Conservation (phyloP, 2,113 vertebrate species). For the Upupa epops region DNA sequence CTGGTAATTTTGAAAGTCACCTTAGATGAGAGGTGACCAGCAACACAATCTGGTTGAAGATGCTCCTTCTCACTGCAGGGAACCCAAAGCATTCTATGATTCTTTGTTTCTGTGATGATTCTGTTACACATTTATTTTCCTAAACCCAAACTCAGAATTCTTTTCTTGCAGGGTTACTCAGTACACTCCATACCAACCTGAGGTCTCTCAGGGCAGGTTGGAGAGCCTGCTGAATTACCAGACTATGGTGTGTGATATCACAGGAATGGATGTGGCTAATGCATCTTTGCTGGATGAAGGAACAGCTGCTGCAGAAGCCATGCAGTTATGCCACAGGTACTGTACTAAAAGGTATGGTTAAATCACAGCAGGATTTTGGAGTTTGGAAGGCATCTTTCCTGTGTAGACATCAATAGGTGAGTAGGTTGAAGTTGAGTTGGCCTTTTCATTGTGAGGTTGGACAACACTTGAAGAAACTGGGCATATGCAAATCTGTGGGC, state of each 20-base stretch:
- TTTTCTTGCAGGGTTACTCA: slow-evolving; percentile 88
- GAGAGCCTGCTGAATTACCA: slow-evolving; percentile 97
- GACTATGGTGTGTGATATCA: slow-evolving; percentile 97
- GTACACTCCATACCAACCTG: slow-evolving; percentile 97
- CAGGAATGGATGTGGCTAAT: slow-evolving; percentile 91
- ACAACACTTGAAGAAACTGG: not conserved
- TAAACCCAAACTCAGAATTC: not conserved
- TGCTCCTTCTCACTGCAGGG: too few species aligned
- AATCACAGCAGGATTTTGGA: not conserved
- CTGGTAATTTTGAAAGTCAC: too few species aligned
- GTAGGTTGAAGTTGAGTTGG: not conserved
- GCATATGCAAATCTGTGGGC: too few species aligned
- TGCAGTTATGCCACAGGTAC: slow-evolving; percentile 97
- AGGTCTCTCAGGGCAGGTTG: slow-evolving; percentile 94
- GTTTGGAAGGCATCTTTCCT: not conserved
- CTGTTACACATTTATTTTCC: not conserved
- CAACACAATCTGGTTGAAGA: too few species aligned
- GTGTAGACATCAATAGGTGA: not conserved
- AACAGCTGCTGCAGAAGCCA: slow-evolving; percentile 95
- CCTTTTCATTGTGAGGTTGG: not conserved
- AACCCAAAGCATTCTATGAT: too few species aligned
- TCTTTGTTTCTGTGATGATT: not conserved
- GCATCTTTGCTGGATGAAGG: slow-evolving; percentile 95
- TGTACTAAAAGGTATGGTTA: not conserved
- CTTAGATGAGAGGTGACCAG: too few species aligned